Evolutionary conservation across 2,113 vertebrate genomes (phyloP), one percentile per base, ranked within the genome.

Genomic region (Onychostruthus taczanowskii): DNA sequence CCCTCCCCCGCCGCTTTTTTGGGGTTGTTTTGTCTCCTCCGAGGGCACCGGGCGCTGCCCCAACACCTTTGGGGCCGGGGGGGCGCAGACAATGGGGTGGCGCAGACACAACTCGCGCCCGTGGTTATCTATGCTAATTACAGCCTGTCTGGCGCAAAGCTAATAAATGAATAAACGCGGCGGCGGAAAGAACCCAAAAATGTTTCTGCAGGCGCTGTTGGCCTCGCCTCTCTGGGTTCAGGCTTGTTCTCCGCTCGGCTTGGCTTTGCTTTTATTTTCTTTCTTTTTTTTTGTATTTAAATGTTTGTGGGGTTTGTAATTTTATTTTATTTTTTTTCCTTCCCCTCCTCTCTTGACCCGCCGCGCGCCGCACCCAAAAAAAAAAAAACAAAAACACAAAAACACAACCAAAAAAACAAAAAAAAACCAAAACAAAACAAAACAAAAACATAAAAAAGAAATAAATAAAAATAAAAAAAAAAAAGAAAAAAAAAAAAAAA

Each of bases 111-210:
- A 72, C 93, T 92, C 61, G 55, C 53, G 55, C 20, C 55, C 55
- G 55, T 3, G 55, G 85, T 94, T 95, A 95, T 94, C 95, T 87
- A 62, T 84, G 90, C 89, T 95, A 95, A 91, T 96, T 91, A 77
- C 94, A 93, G 93, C 80, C 77, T 94, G 95, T 88, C 87, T 93
- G 96, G 56, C 88, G 67, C 83, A 87, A 41, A 56, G 39, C 43
- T 92, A 89, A 94, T 92, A 39, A 97, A 96, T 76, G 74, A 94
- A 96, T 92, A 39, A 96, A 96, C n/a, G 56, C 74, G 35, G 56
- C 44, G 56, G 74, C 73, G 3, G 55, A 23, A 30, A 47, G 26
- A 35, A 24, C 5, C 21, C 12, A 39, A 61, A 75, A 76, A 76
- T 76, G 88, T 86, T 90, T 94, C 93, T 94, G 2, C 87, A 31